phyloP scores from a whole-genome alignment of 1,140 invertebrate genomes.

The Trichomalopsis sarcophagae region DNA sequence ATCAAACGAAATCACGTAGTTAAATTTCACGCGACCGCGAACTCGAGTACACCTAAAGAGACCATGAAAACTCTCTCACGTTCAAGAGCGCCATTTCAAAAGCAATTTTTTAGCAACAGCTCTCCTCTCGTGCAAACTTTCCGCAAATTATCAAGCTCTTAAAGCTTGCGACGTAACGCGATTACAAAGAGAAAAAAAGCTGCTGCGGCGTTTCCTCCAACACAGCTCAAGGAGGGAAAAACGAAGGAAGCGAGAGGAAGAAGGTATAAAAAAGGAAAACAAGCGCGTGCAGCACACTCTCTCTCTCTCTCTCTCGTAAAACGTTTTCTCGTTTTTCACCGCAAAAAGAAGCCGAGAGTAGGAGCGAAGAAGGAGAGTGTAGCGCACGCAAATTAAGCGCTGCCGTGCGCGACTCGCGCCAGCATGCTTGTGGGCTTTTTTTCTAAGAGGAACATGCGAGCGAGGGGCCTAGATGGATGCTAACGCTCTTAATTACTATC shows the following conservation, averaged over 20 bases:
- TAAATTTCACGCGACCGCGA: no score
- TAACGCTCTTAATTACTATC: no score
- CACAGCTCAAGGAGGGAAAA: background rate
- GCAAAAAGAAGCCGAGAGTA: background rate
- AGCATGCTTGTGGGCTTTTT: background rate
- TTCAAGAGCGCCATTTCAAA: background rate
- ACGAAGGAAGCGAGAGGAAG: background rate
- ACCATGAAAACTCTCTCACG: background rate
- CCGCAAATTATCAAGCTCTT: conserved; percentile 4
- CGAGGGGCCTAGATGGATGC: background rate
- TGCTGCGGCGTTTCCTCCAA: background rate
- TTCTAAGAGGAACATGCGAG: background rate
- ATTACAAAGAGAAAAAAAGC: background rate
- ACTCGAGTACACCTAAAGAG: background rate
- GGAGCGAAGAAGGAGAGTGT: background rate
- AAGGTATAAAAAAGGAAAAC: background rate
- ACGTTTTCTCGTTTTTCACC: background rate
- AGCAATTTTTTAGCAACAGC: background rate
- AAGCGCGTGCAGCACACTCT: background rate
- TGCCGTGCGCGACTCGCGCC: background rate
- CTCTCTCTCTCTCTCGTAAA: background rate
- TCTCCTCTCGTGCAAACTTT: background rate
- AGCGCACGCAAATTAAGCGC: conserved; percentile 6
- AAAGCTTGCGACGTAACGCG: background rate
- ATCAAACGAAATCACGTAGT: no score